These are phyloP conservation scores for Copidosoma floridanum DNA, from an alignment of 1,140 invertebrate genomes.

Conservation along the genomic window DNA sequence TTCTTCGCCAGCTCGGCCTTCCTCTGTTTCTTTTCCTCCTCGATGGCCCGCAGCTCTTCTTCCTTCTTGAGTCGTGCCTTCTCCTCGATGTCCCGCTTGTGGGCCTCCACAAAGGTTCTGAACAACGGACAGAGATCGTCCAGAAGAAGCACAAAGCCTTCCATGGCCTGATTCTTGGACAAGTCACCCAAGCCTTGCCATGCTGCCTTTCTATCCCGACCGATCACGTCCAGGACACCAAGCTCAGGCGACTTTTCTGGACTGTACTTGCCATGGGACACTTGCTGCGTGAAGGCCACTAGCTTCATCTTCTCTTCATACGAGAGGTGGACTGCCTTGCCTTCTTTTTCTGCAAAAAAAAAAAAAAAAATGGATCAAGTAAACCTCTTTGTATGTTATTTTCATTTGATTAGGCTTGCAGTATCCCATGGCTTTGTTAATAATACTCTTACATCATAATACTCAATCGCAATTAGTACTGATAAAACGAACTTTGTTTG, in stretches of 20 bases:
- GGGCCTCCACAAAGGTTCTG: slow-evolving; percentile 87
- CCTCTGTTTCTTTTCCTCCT: slow-evolving; percentile 59
- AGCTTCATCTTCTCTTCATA: slow-evolving; percentile 92
- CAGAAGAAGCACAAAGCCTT: slow-evolving; percentile 85
- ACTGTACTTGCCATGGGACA: slow-evolving; percentile 79
- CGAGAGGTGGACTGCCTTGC: slow-evolving; percentile 89
- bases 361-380: background rate
- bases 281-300: slow-evolving; percentile 90
- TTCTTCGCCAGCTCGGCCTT: slow-evolving; percentile 65
- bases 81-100: slow-evolving; percentile 81
- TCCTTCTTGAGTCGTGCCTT: slow-evolving; percentile 61
- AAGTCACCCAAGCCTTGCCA: slow-evolving; percentile 91
- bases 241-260: slow-evolving; percentile 74
- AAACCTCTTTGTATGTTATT: no score
- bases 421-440: no score
- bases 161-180: slow-evolving; percentile 82
- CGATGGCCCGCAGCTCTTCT: slow-evolving; percentile 53
- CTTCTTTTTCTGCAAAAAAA: slow-evolving; percentile 83
- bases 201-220: slow-evolving; percentile 85
- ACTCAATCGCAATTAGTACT: no score
- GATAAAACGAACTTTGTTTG: no score
- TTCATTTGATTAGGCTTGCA: background rate
- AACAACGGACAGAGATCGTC: slow-evolving; percentile 87
- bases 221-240: slow-evolving; percentile 93
- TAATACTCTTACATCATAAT: no score